Base-by-base conservation (phyloP, 1,140 invertebrate genomes). In the Danaus melanippus region DNA sequence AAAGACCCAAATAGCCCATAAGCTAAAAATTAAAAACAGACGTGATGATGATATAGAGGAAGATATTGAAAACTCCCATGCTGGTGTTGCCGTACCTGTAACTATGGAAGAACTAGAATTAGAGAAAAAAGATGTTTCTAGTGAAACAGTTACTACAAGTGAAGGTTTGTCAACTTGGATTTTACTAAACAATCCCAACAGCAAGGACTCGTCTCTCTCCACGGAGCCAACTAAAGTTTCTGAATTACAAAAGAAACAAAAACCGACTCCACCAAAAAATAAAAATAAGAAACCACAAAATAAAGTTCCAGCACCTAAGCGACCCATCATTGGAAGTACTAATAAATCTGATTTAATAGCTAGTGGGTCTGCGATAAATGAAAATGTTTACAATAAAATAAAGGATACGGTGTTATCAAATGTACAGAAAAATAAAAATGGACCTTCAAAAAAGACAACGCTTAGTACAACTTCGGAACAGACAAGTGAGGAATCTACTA, bases 111-210 rank as follows among this genome's bases (percentile, higher is more conserved):
- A 89, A 54, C 61, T 89, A 9, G 88, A 90, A 70, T 70, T 72
- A 49, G 84, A 85, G 79, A 81, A 78, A 58, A 75, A 67, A 60
- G 67, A 74, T n/a, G 82, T 89, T 56, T 74, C 75, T 10, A 71
- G 57, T 47, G 81, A 86, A 69, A 86, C 90, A 2, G 89, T 90
- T 9, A 92, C 91, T 0, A 88, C 90, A 0, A 88, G 90, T 42
- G 90, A 90, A 66, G 91, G 92, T 7, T 87, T 94, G 54, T 93
- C 92, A 2, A 94, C 92, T 3, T 94, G 93, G 93, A 91, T 93
- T 61, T 79, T 93, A n/a, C 70, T 94, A 15, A 93, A 91, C 43
- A 84, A 79, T 61, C 75, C 82, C 8, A 83, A 69, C 46, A 74
- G 70, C 60, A 75, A 76, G 44, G 75, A 74, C 53, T 50, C 56